These are phyloP conservation scores for Epinephelus moara DNA, from an alignment of 2,113 vertebrate species.

Conservation along the genomic window DNA sequence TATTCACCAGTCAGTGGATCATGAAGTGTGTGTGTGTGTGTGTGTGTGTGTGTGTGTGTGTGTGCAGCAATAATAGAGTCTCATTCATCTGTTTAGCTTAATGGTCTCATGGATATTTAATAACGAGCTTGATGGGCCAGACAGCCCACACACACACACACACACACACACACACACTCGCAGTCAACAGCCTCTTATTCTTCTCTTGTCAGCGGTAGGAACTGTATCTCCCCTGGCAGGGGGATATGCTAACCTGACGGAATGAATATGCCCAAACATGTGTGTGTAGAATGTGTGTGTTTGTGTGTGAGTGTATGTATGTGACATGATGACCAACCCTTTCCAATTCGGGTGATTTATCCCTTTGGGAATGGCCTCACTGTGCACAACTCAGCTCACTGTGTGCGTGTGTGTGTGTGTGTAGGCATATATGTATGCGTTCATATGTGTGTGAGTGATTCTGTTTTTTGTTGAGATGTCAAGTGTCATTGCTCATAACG, in stretches of 20 bases:
- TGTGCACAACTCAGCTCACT: slow-evolving; percentile 13
- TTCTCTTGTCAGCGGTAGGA: slow-evolving; percentile 57
- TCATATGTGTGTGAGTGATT: slow-evolving; percentile 11
- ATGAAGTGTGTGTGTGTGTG: slow-evolving; percentile 33
- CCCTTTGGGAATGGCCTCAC: slow-evolving; percentile 46
- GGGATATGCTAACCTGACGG: slow-evolving; percentile 56
- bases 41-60: slow-evolving; percentile 18
- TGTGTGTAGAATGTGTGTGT: slow-evolving; percentile 13
- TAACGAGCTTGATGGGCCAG: slow-evolving; percentile 53
- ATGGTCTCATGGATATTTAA: slow-evolving; percentile 70
- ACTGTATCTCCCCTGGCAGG: slow-evolving; percentile 64
- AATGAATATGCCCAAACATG: slow-evolving; percentile 25
- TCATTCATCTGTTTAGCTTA: slow-evolving; percentile 65
- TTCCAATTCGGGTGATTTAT: slow-evolving; percentile 64
- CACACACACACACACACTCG: slow-evolving; percentile 8
- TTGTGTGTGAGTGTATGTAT: slow-evolving; percentile 18
- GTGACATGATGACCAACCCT: slow-evolving; percentile 47
- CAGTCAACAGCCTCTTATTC: slow-evolving; percentile 64
- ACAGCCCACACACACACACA: slow-evolving; percentile 34
- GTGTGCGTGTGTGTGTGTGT: slow-evolving; percentile 16
- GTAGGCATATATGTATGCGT: slow-evolving; percentile 21
- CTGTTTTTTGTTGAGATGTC: slow-evolving; percentile 12
- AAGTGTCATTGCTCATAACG: slow-evolving; percentile 4
- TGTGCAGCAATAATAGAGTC: slow-evolving; percentile 38
- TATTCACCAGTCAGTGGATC: slow-evolving; percentile 39